Evolutionary conservation across 2,113 vertebrate species (phyloP).

Genomic region (Myanophis thanlyinensis): DNA sequence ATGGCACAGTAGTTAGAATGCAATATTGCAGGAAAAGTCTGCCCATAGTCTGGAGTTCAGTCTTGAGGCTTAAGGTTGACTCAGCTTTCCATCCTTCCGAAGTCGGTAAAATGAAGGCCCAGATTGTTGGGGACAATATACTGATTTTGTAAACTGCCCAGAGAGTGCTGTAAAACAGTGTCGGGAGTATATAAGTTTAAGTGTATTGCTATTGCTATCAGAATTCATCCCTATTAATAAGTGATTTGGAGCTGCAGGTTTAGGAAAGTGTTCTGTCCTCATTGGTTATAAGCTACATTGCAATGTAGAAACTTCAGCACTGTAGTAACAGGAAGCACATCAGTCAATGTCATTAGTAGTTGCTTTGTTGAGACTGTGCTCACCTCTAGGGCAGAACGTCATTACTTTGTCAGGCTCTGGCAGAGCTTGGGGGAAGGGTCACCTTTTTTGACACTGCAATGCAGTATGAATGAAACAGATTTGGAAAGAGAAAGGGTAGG

Average conservation of each 20-base stretch:
- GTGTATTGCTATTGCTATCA: not conserved
- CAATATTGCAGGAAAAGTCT: not conserved
- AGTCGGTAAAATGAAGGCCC: too few species aligned
- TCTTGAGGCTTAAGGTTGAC: too few species aligned
- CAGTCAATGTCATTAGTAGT: not conserved
- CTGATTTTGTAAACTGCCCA: too few species aligned
- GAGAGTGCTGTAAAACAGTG: too few species aligned
- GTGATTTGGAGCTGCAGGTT: not conserved
- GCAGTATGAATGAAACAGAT: not conserved
- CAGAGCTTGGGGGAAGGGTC: not conserved
- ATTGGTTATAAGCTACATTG: not conserved
- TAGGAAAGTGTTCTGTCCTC: not conserved
- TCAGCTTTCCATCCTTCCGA: too few species aligned
- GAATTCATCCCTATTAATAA: not conserved
- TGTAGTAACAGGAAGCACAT: not conserved
- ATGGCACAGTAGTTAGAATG: not conserved
- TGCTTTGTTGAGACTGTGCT: not conserved
- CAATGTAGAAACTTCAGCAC: not conserved
- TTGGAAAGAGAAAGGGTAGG: not conserved
- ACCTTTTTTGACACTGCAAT: not conserved
- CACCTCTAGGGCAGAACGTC: not conserved
- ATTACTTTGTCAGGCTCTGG: not conserved
- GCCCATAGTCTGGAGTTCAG: too few species aligned
- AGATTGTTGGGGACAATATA: too few species aligned
- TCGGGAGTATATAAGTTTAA: not conserved